Evolutionary conservation across 2,113 vertebrate genomes (phyloP).

Genomic region (Dasyornis broadbenti): DNA sequence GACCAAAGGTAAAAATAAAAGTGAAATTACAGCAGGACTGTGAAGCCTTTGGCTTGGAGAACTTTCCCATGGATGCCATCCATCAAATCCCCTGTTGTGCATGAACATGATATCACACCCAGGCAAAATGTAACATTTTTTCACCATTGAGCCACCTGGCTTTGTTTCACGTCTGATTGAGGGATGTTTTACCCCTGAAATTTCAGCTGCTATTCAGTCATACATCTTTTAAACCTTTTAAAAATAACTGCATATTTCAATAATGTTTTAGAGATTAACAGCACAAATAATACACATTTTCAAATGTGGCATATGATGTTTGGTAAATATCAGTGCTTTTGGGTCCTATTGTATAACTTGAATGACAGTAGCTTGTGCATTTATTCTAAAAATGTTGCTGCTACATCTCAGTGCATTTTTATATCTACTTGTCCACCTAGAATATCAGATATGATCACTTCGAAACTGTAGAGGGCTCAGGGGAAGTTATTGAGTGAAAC

Average conservation of each 20-base stretch:
- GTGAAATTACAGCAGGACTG: slow-evolving; percentile 27
- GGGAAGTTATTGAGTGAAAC: neutral
- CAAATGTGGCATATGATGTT: neutral
- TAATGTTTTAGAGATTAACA: neutral
- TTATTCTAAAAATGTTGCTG: neutral
- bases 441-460: neutral
- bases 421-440: neutral
- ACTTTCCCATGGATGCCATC: neutral
- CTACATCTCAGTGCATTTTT: neutral
- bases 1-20: slow-evolving; percentile 25
- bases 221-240: neutral
- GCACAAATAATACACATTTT: neutral
- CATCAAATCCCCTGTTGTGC: slow-evolving; percentile 2
- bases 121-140: neutral
- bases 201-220: neutral
- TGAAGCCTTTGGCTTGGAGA: neutral
- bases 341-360: neutral
- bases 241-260: neutral
- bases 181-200: neutral
- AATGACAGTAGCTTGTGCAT: neutral
- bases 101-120: neutral
- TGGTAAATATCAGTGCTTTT: neutral
- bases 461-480: neutral
- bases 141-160: slow-evolving; percentile 4
- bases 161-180: neutral